Base-by-base conservation (phyloP, 2,888 invertebrate species). In the Lepidocyrtinus sp. region DNA sequence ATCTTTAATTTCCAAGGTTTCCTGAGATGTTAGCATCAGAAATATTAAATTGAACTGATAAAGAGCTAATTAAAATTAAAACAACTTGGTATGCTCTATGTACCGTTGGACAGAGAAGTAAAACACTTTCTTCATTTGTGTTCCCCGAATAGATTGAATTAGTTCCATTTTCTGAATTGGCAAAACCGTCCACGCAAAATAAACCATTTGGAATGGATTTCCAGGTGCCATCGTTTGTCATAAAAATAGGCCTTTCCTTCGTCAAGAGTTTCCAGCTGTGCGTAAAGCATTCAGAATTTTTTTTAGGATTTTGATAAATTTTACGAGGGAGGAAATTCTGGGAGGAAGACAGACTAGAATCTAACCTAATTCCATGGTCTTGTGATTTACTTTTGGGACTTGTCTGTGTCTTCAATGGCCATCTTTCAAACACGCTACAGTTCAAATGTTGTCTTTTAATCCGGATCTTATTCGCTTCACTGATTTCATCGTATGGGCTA, bases 131-230 rank as follows among this genome's bases (percentile, higher is more conserved):
- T 2, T 71, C 26, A 0, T 75, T 67, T 45, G 69, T 75, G 1
- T 70, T 46, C 17, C 82, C 80, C 7, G 65, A 55, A 50, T 81
- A 75, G 0, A 26, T 71, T 26, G 72, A 78, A 17, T 75, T 67
- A 0, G 72, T 75, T n/a, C 78, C 78, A 17, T 12, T 61, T 22
- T 73, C 81, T 75, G 75, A 81, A 24, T 82, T 82, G 1, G 71
- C 77, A 27, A 65, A 82, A 5, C 82, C 82, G 61, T 84, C 84
- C 0, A 81, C 72, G 45, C 84, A 84, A 24, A 72, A 84, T 1
- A 61, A 21, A 9, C 74, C 82, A 46, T 78, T 78, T 1, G 76
- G 68, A 61, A 82, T 63, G n/a, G 70, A 45, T 17, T 9, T 19
- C 80, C 82, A 82, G 59, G 22, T 27, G 1, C 82, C 62, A 0